Evolutionary conservation across 2,797 vertebrate genomes (phyloP), one percentile per base, ranked within the genome.

Genomic region (Microcaecilia unicolor): DNA sequence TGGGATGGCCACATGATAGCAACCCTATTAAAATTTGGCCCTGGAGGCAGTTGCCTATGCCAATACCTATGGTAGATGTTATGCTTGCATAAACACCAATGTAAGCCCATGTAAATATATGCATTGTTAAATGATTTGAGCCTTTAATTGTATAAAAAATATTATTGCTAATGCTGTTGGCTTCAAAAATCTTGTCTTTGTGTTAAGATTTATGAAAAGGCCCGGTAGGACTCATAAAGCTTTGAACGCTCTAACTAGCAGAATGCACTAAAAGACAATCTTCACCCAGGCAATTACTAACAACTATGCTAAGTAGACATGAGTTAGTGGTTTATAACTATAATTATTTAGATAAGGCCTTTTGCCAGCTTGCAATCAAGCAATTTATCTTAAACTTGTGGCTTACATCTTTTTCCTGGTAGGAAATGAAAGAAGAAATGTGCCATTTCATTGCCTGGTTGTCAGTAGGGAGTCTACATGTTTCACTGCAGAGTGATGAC

Each of bases 231-330:
- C 11, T 55, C 20, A 17, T 39, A 26, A 39, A 2, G 8, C 16
- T 46, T 41, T n/a, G 20, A 30, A 47, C 54, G 6, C 9, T 18
- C 37, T 7, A 8, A 1, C 13, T 28, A 28, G 31, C 58, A 30
- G 10, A 50, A 23, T 28, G 18, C 14, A 34, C 20, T 8, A 42
- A 25, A 8, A 9, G 18, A 34, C 12, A 34, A 25, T 20, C 30
- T 35, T 38, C 9, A 29, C 29, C 31, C 15, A 21, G 30, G 27
- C 28, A 41, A 6, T 7, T 40, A 8, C 9, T 19, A 30, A 30
- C 48, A 52, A 12, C 1, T 27, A 8, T 4, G 13, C 4, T 19
- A 13, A 29, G 23, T 30, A 35, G 28, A 39, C 0, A 0, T 9
- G 7, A 55, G 11, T 9, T 32, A 31, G 7, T 9, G 7, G 18